phyloP scores from a whole-genome alignment of 2,113 vertebrate genomes.

The Esox niger region DNA sequence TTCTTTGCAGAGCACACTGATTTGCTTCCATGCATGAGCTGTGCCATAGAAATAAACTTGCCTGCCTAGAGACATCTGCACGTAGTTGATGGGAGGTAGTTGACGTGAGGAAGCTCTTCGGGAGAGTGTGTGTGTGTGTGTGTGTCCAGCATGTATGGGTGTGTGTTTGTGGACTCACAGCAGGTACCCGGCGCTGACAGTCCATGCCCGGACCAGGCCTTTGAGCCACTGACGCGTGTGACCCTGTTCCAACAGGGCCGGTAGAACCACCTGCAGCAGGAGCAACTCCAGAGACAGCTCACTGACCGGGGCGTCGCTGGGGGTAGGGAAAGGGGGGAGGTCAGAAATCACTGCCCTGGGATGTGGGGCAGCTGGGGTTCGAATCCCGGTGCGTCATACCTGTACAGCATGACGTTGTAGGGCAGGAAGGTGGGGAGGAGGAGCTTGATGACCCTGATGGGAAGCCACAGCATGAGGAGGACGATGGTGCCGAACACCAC shows the following conservation, averaged over 20 bases:
- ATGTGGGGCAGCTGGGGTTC: not conserved
- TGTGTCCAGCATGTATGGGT: not conserved
- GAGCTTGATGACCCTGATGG: slow-evolving; percentile 94
- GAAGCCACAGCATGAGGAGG: slow-evolving; percentile 97
- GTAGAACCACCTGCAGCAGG: slow-evolving; percentile 95
- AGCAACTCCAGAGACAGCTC: slow-evolving; percentile 96
- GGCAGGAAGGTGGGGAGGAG: slow-evolving; percentile 92
- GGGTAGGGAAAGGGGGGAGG: slow-evolving; percentile 8
- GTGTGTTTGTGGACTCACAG: slow-evolving; percentile 78
- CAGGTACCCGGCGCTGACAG: slow-evolving; percentile 91
- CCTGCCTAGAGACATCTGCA: too few species aligned
- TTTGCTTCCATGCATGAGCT: too few species aligned
- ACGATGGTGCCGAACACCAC: slow-evolving; percentile 98
- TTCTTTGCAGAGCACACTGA: too few species aligned
- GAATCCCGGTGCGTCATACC: slow-evolving; percentile 70
- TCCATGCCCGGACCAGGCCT: slow-evolving; percentile 96
- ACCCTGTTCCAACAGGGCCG: slow-evolving; percentile 95
- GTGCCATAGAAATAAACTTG: too few species aligned
- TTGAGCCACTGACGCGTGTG: slow-evolving; percentile 98
- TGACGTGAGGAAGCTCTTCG: too few species aligned
- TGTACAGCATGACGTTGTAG: slow-evolving; percentile 99
- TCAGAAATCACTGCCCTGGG: too few species aligned
- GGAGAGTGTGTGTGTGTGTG: not conserved
- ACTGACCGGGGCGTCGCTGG: slow-evolving; percentile 96
- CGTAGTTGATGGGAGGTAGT: too few species aligned